Conservation (phyloP, 2,888 invertebrate species). For the Hoplodrina ambigua region DNA sequence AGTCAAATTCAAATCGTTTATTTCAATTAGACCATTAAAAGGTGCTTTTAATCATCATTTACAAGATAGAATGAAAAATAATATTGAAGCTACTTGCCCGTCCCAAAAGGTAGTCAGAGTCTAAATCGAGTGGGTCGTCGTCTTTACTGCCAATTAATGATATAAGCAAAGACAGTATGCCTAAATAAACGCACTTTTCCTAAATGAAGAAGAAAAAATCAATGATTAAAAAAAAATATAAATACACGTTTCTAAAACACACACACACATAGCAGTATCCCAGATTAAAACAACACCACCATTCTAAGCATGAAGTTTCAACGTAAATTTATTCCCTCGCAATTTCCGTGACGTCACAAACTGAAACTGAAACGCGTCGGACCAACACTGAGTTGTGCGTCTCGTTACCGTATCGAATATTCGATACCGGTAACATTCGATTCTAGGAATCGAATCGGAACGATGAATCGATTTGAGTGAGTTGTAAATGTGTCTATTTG, state of each 20-base stretch:
- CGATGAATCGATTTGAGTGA: slow-evolving; percentile 58
- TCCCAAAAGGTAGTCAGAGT: too few relatives aligned
- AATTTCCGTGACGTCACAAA: slow-evolving; percentile 69
- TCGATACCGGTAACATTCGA: slow-evolving; percentile 39
- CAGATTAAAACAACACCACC: slow-evolving; percentile 52
- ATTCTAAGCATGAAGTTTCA: slow-evolving; percentile 62
- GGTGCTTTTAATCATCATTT: too few relatives aligned
- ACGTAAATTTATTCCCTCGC: slow-evolving; percentile 69
- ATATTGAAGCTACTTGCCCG: too few relatives aligned
- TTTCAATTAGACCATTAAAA: too few relatives aligned
- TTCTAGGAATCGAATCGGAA: slow-evolving; percentile 57
- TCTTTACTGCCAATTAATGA: too few relatives aligned
- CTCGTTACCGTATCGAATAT: slow-evolving; percentile 57
- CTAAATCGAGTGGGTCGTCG: too few relatives aligned
- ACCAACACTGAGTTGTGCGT: slow-evolving; percentile 46
- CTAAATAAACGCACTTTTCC: too few relatives aligned
- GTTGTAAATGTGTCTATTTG: slow-evolving; percentile 58
- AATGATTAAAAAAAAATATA: too few relatives aligned
- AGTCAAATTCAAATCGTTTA: too few relatives aligned
- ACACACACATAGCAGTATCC: slow-evolving; percentile 30
- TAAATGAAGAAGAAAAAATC: too few relatives aligned
- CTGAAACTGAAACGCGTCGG: slow-evolving; percentile 60
- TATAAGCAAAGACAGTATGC: too few relatives aligned
- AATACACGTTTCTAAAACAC: background rate
- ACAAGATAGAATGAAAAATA: too few relatives aligned